Evolutionary conservation across 2,113 vertebrate genomes (phyloP), one percentile per base, ranked within the genome.

Genomic region (Gracilinanus agilis): DNA sequence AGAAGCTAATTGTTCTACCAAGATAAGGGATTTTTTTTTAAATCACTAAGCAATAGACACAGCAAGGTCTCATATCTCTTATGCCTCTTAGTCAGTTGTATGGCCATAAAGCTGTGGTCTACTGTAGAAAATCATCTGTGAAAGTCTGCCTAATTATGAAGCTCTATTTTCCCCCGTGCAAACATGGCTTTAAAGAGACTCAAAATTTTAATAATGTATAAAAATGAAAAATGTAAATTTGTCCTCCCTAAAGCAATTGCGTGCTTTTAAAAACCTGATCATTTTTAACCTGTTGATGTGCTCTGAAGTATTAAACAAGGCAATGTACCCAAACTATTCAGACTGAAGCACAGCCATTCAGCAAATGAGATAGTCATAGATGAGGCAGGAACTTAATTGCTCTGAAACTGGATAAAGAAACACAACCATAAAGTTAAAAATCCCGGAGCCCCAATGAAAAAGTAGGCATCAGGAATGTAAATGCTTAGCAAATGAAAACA

Each of bases 261-360:
- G 24, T 96, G 95, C 96, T 95, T 96, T 94, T 67, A 54, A 96
- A 94, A 97, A 93, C 94, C 97, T 93, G 89, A 83, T 40, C 67
- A 94, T 93, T 89, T 92, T 96, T 53, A 92, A 94, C 49, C 94
- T 24, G 90, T 95, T 96, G 95, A 58, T 91, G 54, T 34, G 53
- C 53, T 98, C 97, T 98, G 96, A 97, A 97, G 96, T 97, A 94
- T 53, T 96, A 83, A 83, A 83, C n/a, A 83, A 83, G 67, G n/a
- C 67, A 83, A 40, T 83, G 53, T 55, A 91, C 93, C 92, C 97
- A 94, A 94, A 96, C 93, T 95, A 95, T 90, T 96, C 88, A 53
- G 93, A 92, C 0, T 29, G 53, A 90, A 90, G 88, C 53, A 95
- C 29, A 94, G 92, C 94, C 92, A 94, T 58, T 91, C 91, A 95